These are phyloP conservation scores for Tachina lurida DNA, from an alignment of 2,888 invertebrate species.

Conservation along the genomic window DNA sequence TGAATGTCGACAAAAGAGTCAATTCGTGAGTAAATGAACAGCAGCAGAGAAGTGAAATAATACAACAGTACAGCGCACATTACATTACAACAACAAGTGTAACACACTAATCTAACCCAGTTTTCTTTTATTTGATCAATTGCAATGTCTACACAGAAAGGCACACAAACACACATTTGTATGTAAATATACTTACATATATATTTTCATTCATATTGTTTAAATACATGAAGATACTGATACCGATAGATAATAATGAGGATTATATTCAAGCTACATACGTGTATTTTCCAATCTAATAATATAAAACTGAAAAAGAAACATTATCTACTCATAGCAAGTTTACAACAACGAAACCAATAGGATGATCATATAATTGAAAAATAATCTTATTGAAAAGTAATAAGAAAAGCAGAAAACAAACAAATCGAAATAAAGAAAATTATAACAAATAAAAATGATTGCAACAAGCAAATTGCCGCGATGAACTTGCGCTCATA, in stretches of 20 bases:
- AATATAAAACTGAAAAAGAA: conserved; percentile 26
- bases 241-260: conserved; percentile 34
- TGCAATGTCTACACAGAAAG: conserved; percentile 43
- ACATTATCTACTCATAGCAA: conserved; percentile 4
- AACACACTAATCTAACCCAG: conserved; percentile 67
- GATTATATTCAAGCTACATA: conserved; percentile 19
- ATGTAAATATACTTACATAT: background rate
- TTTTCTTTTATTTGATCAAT: conserved; percentile 61
- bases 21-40: conserved; percentile 54
- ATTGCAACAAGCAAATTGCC: conserved; percentile 35
- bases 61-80: conserved; percentile 38
- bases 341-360: conserved; percentile 3
- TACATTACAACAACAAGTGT: conserved; percentile 56
- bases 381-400: conserved; percentile 48
- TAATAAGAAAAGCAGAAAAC: conserved; percentile 36
- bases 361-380: conserved; percentile 23
- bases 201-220: background rate
- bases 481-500: conserved; percentile 5
- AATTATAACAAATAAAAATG: conserved; percentile 33
- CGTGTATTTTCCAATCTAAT: conserved; percentile 31
- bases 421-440: conserved; percentile 44
- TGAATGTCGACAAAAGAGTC: conserved; percentile 41
- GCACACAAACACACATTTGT: background rate
- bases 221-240: conserved; percentile 25
- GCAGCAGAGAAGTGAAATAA: conserved; percentile 39